phyloP scores from a whole-genome alignment of 1,140 invertebrate species.

The Zaprionus ornatus region DNA sequence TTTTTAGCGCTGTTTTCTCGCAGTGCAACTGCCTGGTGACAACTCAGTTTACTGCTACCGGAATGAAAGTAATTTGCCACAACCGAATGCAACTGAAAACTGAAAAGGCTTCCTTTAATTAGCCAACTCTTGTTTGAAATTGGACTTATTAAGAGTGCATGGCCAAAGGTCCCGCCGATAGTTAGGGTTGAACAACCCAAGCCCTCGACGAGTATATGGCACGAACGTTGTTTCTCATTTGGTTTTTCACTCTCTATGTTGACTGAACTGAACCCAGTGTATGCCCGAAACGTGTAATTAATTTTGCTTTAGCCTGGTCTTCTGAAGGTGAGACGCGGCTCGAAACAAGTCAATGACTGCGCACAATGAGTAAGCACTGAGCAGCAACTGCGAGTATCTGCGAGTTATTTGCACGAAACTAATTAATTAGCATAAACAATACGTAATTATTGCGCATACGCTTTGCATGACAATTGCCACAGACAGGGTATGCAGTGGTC shows the following conservation, averaged over 20 bases:
- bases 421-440: slow-evolving; percentile 32
- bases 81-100: slow-evolving; percentile 7
- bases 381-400: slow-evolving; percentile 10
- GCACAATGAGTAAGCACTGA: slow-evolving; percentile 18
- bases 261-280: background rate
- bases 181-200: slow-evolving; percentile 1
- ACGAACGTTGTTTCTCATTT: background rate
- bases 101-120: slow-evolving; percentile 17
- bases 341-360: slow-evolving; percentile 44
- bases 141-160: slow-evolving; percentile 7
- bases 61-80: slow-evolving; percentile 4
- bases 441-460: background rate
- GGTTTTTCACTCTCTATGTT: background rate
- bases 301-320: slow-evolving; percentile 32
- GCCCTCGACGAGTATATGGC: background rate
- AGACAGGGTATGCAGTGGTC: background rate
- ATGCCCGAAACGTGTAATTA: slow-evolving; percentile 36
- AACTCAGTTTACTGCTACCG: background rate
- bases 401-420: slow-evolving; percentile 21
- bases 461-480: slow-evolving; percentile 10
- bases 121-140: slow-evolving; percentile 19
- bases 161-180: background rate
- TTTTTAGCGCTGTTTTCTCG: background rate
- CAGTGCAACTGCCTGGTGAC: background rate
- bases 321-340: slow-evolving; percentile 19